Evolutionary conservation across 2,888 invertebrate species (phyloP), one percentile per base, ranked within the genome.

Genomic region (Minunthozetes semirufus): DNA sequence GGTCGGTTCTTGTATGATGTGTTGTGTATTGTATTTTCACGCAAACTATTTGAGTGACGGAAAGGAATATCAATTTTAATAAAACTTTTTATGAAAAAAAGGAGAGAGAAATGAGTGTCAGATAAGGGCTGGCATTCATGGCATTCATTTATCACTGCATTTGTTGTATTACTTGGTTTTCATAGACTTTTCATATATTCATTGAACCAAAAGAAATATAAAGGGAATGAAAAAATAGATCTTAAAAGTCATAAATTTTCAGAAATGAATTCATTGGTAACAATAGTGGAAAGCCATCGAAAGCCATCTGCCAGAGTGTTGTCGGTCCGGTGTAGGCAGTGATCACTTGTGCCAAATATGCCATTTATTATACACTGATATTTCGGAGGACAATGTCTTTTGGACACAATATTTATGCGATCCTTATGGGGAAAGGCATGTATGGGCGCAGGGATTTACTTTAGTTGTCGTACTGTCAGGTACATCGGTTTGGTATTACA

Each of bases 281-380:
- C 61, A 6, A 61, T 29, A 61, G 22, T 53, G 15, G 53, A 13
- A n/a, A n/a, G n/a, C n/a, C n/a, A n/a, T n/a, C n/a, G 19, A 61
- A 61, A 61, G 29, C 61, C 61, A 61, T 61, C 61, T 61, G 61
- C 61, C 61, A 61, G 61, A n/a, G n/a, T n/a, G n/a, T n/a, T 17
- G 53, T 22, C 53, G 53, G n/a, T n/a, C 53, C 53, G 19, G 61
- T 61, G 61, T 61, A 61, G 61, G 29, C 15, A 61, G 29, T 61
- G 61, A 61, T 61, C 61, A 61, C 61, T 61, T 61, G 27, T 15
- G 53, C 22, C 22, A 4, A 19, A 53, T 53, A n/a, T n/a, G n/a
- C n/a, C n/a, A n/a, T n/a, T n/a, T n/a, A n/a, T n/a, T n/a, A n/a
- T n/a, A n/a, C n/a, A n/a, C n/a, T n/a, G n/a, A n/a, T n/a, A n/a